These are phyloP conservation scores for Mesitornis unicolor DNA, from an alignment of 2,113 vertebrate species.

Conservation along the genomic window DNA sequence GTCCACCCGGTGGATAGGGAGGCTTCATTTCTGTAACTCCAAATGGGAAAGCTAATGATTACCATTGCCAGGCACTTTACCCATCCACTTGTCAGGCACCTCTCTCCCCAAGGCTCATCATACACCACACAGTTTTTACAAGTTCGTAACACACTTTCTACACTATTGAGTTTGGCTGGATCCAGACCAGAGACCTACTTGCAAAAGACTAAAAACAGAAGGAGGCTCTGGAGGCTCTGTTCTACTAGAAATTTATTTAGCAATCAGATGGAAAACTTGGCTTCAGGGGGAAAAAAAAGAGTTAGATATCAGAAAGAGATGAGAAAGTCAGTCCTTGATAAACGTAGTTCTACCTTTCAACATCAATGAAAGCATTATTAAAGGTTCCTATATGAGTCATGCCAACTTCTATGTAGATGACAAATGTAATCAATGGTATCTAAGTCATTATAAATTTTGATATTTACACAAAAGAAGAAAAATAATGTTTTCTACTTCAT, in stretches of 20 bases:
- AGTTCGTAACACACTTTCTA: not conserved
- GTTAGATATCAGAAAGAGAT: not conserved
- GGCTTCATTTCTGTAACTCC: not conserved
- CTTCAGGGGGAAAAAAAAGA: not conserved
- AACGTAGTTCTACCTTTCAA: slow-evolving; percentile 12
- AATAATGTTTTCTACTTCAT: not conserved
- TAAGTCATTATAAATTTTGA: slow-evolving; percentile 23
- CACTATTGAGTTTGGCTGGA: not conserved
- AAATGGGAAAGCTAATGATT: not conserved
- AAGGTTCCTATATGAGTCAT: not conserved
- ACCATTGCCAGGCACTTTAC: not conserved
- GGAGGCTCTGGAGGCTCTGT: slow-evolving; percentile 2
- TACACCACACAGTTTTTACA: not conserved
- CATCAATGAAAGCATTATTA: not conserved
- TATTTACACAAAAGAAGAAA: slow-evolving; percentile 47
- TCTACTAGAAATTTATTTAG: slow-evolving; percentile 36
- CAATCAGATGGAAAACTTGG: not conserved
- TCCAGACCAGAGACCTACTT: not conserved
- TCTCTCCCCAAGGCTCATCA: not conserved
- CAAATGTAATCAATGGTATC: not conserved
- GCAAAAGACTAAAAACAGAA: slow-evolving; percentile 25
- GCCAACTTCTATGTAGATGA: slow-evolving; percentile 9
- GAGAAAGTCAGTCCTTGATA: not conserved
- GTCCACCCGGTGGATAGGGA: not conserved
- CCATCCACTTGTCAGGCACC: not conserved